These are phyloP conservation scores for Ophion obscuratus DNA, from an alignment of 2,888 invertebrate species.

Conservation along the genomic window DNA sequence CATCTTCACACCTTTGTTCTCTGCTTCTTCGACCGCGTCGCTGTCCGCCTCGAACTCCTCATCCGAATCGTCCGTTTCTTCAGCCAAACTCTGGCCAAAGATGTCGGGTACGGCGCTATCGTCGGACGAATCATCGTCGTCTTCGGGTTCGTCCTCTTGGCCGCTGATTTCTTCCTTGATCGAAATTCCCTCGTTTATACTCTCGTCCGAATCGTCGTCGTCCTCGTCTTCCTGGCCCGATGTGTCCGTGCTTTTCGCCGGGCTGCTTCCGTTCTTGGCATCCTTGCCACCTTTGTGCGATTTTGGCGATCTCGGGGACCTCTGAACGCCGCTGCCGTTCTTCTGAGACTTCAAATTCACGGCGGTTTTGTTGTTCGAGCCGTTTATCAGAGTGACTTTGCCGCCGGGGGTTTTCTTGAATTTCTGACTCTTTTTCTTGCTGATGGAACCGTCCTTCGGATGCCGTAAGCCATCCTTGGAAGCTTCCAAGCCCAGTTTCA, in stretches of 20 bases:
- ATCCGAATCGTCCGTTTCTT: constrained; percentile 62
- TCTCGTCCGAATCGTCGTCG: constrained; percentile 65
- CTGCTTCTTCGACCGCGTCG: constrained; percentile 56
- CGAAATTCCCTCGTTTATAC: constrained; percentile 69
- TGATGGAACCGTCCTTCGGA: constrained; percentile 69
- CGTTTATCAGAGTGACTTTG: constrained; percentile 72
- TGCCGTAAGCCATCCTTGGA: constrained; percentile 5
- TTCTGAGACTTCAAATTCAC: constrained; percentile 40
- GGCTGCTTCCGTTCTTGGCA: constrained; percentile 18
- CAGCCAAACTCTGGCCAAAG: constrained; percentile 65
- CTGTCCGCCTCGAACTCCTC: constrained; percentile 65
- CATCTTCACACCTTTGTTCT: constrained; percentile 73
- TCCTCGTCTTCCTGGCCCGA: constrained; percentile 54
- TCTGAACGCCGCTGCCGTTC: constrained; percentile 30
- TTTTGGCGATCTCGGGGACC: constrained; percentile 41
- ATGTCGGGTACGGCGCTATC: constrained; percentile 57
- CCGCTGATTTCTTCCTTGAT: constrained; percentile 66
- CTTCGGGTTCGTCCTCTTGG: constrained; percentile 63
- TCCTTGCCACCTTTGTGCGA: constrained; percentile 16
- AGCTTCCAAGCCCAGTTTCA: constrained; percentile 1
- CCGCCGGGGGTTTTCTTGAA: constrained; percentile 72
- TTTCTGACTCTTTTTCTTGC: constrained; percentile 72
- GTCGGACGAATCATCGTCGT: constrained; percentile 63
- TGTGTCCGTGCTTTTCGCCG: constrained; percentile 26
- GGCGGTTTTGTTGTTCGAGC: constrained; percentile 20